Evolutionary conservation across 2,113 vertebrate genomes (phyloP).

Genomic region (Nymphicus hollandicus): DNA sequence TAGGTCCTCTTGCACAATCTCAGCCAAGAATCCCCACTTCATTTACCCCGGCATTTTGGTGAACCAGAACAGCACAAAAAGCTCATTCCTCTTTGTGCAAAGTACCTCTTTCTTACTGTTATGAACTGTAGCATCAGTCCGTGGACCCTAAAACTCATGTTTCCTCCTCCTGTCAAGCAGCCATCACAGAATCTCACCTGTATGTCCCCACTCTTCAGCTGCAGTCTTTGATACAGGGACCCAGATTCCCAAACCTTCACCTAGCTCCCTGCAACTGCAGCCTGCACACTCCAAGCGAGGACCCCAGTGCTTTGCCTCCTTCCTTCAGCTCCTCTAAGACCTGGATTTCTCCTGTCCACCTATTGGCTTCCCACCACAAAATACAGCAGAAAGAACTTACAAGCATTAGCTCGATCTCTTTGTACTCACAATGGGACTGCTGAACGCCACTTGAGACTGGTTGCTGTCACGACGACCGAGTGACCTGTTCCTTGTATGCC

Average conservation of each 20-base stretch:
- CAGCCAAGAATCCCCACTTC: neutral
- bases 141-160: neutral
- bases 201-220: neutral
- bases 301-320: neutral
- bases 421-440: conserved; percentile 78
- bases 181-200: neutral
- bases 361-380: neutral
- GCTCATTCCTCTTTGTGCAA: neutral
- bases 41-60: neutral
- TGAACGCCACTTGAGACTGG: conserved; percentile 76
- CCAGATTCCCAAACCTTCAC: neutral
- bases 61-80: neutral
- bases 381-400: neutral
- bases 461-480: conserved; percentile 24
- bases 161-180: neutral
- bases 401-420: neutral
- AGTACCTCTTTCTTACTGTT: neutral
- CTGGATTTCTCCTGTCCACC: neutral
- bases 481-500: conserved; percentile 57
- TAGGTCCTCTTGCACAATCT: neutral
- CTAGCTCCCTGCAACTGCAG: neutral
- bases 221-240: neutral
- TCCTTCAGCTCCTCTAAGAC: neutral
- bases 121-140: neutral
- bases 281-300: fast-evolving